Conservation (phyloP, 2,888 invertebrate genomes). For the Drosophila pseudotalamancana region DNA sequence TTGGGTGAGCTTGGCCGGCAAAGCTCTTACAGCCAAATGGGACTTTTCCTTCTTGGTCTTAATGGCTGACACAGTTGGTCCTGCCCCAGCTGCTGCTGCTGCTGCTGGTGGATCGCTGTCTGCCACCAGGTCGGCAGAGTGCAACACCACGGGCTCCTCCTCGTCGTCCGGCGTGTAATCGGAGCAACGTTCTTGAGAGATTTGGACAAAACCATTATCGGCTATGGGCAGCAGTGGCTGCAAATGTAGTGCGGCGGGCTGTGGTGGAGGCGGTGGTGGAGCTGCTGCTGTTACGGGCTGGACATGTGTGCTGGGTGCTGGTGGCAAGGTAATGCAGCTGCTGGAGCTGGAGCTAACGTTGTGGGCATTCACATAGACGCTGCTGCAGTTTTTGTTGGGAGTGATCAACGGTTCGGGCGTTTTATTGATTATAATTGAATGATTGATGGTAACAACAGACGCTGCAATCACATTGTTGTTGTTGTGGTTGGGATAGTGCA, state of each 20-base stretch:
- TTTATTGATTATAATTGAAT: slow-evolving; percentile 84
- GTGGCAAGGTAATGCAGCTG: slow-evolving; percentile 12
- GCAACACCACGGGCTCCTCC: slow-evolving; percentile 83
- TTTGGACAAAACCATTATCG: slow-evolving; percentile 83
- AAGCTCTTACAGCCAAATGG: slow-evolving; percentile 80
- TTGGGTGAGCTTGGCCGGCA: slow-evolving; percentile 83
- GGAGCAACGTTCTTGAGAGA: slow-evolving; percentile 82
- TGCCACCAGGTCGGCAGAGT: slow-evolving; percentile 64
- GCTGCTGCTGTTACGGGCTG: background rate
- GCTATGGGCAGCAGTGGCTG: slow-evolving; percentile 81
- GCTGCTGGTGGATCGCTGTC: slow-evolving; percentile 21
- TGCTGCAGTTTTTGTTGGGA: slow-evolving; percentile 17
- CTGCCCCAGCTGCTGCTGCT: slow-evolving; percentile 21
- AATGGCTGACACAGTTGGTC: background rate
- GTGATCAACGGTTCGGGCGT: slow-evolving; percentile 76
- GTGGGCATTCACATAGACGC: slow-evolving; percentile 6
- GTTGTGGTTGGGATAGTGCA: slow-evolving; percentile 46
- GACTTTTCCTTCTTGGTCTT: slow-evolving; percentile 83
- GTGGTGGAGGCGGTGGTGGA: slow-evolving; percentile 2
- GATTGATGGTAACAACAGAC: slow-evolving; percentile 82
- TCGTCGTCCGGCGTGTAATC: slow-evolving; percentile 84
- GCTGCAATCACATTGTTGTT: slow-evolving; percentile 46
- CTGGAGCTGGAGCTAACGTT: slow-evolving; percentile 22
- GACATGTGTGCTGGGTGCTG: slow-evolving; percentile 2
- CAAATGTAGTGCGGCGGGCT: slow-evolving; percentile 34